A percentile compares a stretch with the other conserved stretches of the same genome.
These are phyloP conservation scores for Hetaerina americana DNA, from an alignment of 1,140 invertebrate species.

Conservation along the genomic window DNA sequence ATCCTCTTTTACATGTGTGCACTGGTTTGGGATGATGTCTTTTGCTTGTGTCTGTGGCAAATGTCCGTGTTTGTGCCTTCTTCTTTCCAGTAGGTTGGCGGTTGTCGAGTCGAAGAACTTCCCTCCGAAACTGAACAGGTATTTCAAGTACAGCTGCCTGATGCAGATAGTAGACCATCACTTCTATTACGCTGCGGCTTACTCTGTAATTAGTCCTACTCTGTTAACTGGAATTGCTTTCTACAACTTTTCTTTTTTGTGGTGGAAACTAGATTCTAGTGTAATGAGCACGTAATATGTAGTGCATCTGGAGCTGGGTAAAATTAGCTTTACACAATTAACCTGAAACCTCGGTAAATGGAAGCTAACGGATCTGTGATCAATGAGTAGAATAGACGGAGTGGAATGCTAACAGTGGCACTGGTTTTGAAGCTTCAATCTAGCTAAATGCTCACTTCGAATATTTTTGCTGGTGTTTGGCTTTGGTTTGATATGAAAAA, in stretches of 20 bases:
- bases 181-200: neutral
- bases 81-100: constrained; percentile 13
- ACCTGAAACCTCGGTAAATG: too few relatives aligned
- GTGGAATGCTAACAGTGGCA: too few relatives aligned
- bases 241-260: neutral
- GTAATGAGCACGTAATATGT: too few relatives aligned
- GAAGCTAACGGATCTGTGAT: too few relatives aligned
- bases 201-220: constrained; percentile 2
- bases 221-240: neutral
- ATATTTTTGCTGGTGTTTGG: too few relatives aligned
- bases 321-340: too few relatives aligned
- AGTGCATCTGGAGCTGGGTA: too few relatives aligned
- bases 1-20: constrained; percentile 4
- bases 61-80: constrained; percentile 15
- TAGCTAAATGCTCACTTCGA: too few relatives aligned
- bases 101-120: constrained; percentile 10
- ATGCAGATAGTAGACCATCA: neutral
- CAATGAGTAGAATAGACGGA: too few relatives aligned
- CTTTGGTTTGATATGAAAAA: too few relatives aligned
- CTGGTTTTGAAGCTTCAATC: too few relatives aligned
- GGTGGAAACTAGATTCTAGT: too few relatives aligned
- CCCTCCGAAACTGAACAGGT: constrained; percentile 14
- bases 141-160: constrained; percentile 6
- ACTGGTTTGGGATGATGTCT: constrained; percentile 3
- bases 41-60: constrained; percentile 6